Evolutionary conservation across 2,113 vertebrate genomes (phyloP).

Genomic region (Pterocles orientalis): DNA sequence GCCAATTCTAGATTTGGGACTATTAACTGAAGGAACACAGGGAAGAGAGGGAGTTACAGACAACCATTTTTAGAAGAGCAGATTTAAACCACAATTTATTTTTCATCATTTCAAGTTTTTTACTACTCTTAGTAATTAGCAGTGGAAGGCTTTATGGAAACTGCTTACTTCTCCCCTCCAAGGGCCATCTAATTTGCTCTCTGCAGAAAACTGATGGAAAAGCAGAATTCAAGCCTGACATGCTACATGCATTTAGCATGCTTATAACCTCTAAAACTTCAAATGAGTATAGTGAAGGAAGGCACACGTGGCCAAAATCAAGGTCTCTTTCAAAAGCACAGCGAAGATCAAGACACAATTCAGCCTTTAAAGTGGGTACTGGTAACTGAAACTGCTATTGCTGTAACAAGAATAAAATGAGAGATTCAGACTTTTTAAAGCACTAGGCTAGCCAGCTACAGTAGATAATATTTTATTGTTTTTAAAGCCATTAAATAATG

Average conservation of each 20-base stretch:
- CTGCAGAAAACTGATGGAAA: not conserved
- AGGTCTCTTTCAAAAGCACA: not conserved
- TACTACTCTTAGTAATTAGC: not conserved
- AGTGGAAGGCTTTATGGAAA: not conserved
- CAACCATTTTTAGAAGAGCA: not conserved
- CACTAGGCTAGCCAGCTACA: not conserved
- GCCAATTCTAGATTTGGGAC: not conserved
- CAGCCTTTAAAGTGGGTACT: not conserved
- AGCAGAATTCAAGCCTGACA: not conserved
- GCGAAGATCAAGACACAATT: not conserved
- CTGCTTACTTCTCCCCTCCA: not conserved
- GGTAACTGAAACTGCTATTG: not conserved
- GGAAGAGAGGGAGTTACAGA: not conserved
- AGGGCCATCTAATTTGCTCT: not conserved
- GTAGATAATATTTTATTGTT: not conserved
- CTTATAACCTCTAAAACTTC: not conserved
- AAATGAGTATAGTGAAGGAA: not conserved
- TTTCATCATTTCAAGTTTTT: not conserved
- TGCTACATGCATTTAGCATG: not conserved
- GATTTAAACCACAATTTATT: not conserved
- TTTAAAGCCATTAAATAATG: not conserved
- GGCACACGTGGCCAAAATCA: not conserved
- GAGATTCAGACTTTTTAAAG: not conserved
- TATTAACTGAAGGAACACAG: not conserved
- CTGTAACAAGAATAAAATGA: not conserved